Base-by-base conservation (phyloP, 2,888 invertebrate species). In the Muscina levida region DNA sequence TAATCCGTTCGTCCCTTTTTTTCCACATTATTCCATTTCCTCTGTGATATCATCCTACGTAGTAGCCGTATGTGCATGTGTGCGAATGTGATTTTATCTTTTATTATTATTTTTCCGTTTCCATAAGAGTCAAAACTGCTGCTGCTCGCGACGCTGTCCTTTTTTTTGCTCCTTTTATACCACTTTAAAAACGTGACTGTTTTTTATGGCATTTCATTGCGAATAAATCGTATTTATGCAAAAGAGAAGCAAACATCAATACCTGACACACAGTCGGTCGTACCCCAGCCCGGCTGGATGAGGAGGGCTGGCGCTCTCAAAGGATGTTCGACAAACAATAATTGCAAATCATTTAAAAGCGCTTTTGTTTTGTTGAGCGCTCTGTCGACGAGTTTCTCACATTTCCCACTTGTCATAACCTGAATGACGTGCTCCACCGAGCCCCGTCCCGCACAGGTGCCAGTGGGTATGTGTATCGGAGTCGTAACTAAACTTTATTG, bases 1-100 rank as follows among this genome's bases (percentile, higher is more conserved):
- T 83, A 83, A 84, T 83, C 82, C 81, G 70, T 83, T 79, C 75
- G 71, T 74, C 62, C 76, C 24, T 53, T 51, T 51, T 51, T 51
- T 51, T 8, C 51, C 51, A 72, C 39, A 80, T 80, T 81, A 67
- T 71, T 72, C 67, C 22, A 76, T 72, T 72, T 72, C 22, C 62
- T 26, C 0, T 19, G 15, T 24, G 24, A 17, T 19, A 46, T 46
- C 3, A 5, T 5, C 31, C 3, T 31, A 31, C 8, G 31, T 46
- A 15, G n/a, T 15, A 31, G 17, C 46, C 17, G 8, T 5, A 31
- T 31, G 46, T n/a, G 46, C 17, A 15, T 1, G 53, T 19, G n/a
- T n/a, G 48, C 1, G 24, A 11, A 10, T 53, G 24, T 53, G 22
- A 22, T 13, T 53, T 53, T 5, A 1, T 24, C 5, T 22, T 22